Evolutionary conservation across 2,113 vertebrate species (phyloP).

Genomic region (Entomyzon cyanotis): DNA sequence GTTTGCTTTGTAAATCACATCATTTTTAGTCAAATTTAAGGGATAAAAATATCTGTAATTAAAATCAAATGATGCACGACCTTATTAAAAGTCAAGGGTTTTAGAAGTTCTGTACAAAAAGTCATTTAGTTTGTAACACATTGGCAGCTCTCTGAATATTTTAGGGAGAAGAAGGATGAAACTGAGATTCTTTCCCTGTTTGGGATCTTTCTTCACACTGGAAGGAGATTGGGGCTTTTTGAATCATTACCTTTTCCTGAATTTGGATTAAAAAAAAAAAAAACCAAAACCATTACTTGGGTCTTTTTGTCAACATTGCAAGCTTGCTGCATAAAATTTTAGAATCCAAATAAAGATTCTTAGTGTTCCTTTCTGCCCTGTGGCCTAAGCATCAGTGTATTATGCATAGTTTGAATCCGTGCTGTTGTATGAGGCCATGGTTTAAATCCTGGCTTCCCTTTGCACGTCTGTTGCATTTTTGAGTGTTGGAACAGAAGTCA

Average conservation of each 20-base stretch:
- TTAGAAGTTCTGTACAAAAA: slow-evolving; percentile 46
- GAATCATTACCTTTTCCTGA: background rate
- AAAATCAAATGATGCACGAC: slow-evolving; percentile 53
- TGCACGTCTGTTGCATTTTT: background rate
- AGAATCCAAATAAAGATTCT: background rate
- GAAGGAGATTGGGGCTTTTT: background rate
- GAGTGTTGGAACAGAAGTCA: background rate
- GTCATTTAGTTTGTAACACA: background rate
- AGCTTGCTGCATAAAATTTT: background rate
- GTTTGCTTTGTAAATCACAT: slow-evolving; percentile 67
- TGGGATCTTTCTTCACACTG: background rate
- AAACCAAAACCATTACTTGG: background rate
- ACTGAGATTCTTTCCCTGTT: background rate
- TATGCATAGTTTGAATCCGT: background rate
- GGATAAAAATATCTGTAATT: slow-evolving; percentile 58
- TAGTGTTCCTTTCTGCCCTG: background rate
- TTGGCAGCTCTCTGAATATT: background rate
- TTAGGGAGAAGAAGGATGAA: background rate
- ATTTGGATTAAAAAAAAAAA: background rate
- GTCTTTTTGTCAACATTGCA: background rate
- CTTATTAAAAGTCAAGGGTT: slow-evolving; percentile 49
- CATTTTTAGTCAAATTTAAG: slow-evolving; percentile 63
- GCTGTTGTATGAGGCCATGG: background rate
- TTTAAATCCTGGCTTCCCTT: background rate
- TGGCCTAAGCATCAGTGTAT: background rate